phyloP scores from a whole-genome alignment of 2,113 vertebrate species.

The Siniperca knerii region DNA sequence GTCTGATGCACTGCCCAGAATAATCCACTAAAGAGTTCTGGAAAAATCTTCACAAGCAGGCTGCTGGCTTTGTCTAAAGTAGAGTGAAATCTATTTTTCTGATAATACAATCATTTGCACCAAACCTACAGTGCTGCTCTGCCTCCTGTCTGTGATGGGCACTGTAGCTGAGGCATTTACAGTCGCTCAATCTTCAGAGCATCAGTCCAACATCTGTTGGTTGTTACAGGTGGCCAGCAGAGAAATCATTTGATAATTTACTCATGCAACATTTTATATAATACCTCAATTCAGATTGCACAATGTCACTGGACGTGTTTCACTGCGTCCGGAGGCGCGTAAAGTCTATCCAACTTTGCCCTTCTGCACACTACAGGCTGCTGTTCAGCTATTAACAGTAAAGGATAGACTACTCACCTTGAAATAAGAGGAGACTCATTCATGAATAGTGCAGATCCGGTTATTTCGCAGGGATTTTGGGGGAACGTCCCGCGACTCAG shows the following conservation, averaged over 20 bases:
- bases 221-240: conserved; percentile 49
- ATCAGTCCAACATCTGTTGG: conserved; percentile 41
- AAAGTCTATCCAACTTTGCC: conserved; percentile 70
- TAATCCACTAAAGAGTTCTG: conserved; percentile 27
- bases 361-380: background rate
- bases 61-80: conserved; percentile 48
- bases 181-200: conserved; percentile 18
- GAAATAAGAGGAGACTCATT: conserved; percentile 64
- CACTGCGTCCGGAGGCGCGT: conserved; percentile 16
- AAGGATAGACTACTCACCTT: conserved; percentile 74
- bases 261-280: background rate
- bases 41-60: conserved; percentile 17
- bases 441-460: conserved; percentile 51
- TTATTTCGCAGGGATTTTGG: conserved; percentile 24
- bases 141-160: conserved; percentile 16
- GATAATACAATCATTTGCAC: conserved; percentile 21
- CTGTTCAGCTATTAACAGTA: conserved; percentile 1
- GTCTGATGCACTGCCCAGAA: conserved; percentile 38
- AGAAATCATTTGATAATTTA: background rate
- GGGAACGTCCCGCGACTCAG: conserved; percentile 36
- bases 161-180: conserved; percentile 36
- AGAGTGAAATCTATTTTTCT: background rate
- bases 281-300: background rate
- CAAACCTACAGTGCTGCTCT: conserved; percentile 15
- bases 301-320: conserved; percentile 5